phyloP scores from a whole-genome alignment of 2,797 vertebrate genomes.

The Danio kyathit region DNA sequence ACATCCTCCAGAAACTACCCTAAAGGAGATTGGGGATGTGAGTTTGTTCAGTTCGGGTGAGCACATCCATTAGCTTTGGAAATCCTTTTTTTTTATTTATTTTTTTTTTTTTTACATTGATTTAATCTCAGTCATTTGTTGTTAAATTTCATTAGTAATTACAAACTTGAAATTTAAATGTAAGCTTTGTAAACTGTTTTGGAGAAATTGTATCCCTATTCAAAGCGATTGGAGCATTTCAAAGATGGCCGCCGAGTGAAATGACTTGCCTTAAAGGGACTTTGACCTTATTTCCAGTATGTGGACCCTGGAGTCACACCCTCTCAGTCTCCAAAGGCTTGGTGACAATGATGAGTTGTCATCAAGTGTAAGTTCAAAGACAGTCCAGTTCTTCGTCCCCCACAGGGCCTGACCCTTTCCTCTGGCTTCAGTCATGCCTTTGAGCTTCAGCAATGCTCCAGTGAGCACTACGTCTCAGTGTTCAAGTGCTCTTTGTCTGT shows the following conservation, averaged over 20 bases:
- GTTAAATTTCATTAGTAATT: too few species aligned
- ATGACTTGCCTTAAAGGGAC: too few species aligned
- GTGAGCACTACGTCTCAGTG: slow-evolving; percentile 52
- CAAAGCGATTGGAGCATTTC: not conserved
- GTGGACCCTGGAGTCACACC: slow-evolving; percentile 5
- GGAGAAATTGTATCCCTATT: not conserved
- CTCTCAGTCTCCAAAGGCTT: not conserved
- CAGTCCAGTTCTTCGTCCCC: not conserved
- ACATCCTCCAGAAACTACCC: too few species aligned
- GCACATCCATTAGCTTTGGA: too few species aligned
- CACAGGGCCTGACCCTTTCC: slow-evolving; percentile 35
- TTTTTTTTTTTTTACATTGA: too few species aligned
- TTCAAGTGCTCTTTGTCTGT: slow-evolving; percentile 50
- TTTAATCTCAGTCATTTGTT: too few species aligned
- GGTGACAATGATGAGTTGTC: slow-evolving; percentile 20
- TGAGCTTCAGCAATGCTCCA: slow-evolving; percentile 49
- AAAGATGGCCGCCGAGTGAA: too few species aligned
- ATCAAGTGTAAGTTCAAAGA: slow-evolving; percentile 35
- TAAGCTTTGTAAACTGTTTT: not conserved
- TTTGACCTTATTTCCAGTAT: not conserved
- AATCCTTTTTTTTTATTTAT: too few species aligned
- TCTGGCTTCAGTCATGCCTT: slow-evolving; percentile 32
- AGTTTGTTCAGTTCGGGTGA: too few species aligned
- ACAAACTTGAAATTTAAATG: too few species aligned
- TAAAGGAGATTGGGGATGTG: too few species aligned